Conservation (phyloP, 2,113 vertebrate genomes). For the Myxocyprinus asiaticus region DNA sequence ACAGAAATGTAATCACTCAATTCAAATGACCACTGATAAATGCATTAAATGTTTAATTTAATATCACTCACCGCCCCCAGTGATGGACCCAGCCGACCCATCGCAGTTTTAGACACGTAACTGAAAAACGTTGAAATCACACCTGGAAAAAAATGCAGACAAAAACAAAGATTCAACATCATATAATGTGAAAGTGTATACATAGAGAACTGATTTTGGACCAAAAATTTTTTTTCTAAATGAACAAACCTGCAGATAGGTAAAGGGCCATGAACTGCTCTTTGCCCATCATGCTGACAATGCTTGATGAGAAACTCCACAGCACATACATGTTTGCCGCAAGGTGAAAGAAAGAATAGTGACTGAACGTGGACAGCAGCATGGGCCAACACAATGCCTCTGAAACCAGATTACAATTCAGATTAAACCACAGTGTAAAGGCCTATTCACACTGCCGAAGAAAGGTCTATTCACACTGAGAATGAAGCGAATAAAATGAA, state of each 20-base stretch:
- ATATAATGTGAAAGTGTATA: no score
- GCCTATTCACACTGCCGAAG: no score
- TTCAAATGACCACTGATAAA: background rate
- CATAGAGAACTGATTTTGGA: no score
- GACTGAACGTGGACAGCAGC: slow-evolving; percentile 93
- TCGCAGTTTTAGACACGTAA: slow-evolving; percentile 83
- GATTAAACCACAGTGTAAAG: background rate
- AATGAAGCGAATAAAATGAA: no score
- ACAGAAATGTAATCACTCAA: slow-evolving; percentile 3
- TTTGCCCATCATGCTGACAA: slow-evolving; percentile 87
- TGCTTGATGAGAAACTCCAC: slow-evolving; percentile 94
- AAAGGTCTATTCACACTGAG: no score
- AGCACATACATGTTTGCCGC: slow-evolving; percentile 96
- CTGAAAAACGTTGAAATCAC: slow-evolving; percentile 88
- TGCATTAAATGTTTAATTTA: background rate
- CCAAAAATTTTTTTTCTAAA: no score
- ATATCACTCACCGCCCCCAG: slow-evolving; percentile 88
- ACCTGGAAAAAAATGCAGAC: slow-evolving; percentile 68
- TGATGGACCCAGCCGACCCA: slow-evolving; percentile 86
- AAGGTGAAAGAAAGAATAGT: slow-evolving; percentile 93
- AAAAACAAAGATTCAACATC: no score
- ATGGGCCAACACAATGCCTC: slow-evolving; percentile 86
- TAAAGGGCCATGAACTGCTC: slow-evolving; percentile 96
- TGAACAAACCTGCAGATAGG: slow-evolving; percentile 90
- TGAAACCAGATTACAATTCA: slow-evolving; percentile 57